Percentiles rank a stretch among this genome's conserved stretches.
phyloP scores from a whole-genome alignment of 2,888 invertebrate genomes.

The Drosophila melanocephala region DNA sequence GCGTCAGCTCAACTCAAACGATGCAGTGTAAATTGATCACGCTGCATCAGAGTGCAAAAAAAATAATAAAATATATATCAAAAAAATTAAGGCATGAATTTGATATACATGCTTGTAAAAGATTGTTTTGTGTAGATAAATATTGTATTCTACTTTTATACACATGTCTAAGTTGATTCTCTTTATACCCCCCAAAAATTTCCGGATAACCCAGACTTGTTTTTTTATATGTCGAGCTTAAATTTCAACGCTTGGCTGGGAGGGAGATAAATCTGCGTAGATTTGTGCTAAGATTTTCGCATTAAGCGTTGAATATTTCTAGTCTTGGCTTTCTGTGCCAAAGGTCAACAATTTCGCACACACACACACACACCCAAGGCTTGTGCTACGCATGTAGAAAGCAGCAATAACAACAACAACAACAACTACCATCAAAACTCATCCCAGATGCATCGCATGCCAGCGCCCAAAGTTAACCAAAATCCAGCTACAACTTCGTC shows the following conservation, averaged over 20 bases:
- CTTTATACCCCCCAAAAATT: conserved; percentile 1
- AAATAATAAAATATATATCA: neutral
- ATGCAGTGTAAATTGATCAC: conserved; percentile 30
- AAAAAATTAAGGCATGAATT: conserved; percentile 7
- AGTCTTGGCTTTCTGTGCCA: conserved; percentile 60
- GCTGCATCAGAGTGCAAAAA: conserved; percentile 6
- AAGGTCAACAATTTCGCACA: conserved; percentile 69
- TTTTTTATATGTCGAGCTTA: conserved; percentile 29
- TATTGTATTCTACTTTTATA: neutral
- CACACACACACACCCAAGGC: conserved; percentile 37
- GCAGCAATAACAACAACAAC: conserved; percentile 43
- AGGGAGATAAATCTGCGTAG: conserved; percentile 70
- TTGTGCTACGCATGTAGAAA: conserved; percentile 74
- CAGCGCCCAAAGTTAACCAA: conserved; percentile 45
- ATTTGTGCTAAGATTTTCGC: conserved; percentile 60
- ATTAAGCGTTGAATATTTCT: conserved; percentile 42
- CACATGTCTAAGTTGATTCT: conserved; percentile 1
- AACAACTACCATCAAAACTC: conserved; percentile 23
- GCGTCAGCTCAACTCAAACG: conserved; percentile 51
- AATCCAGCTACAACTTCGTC: conserved; percentile 15
- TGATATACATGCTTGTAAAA: conserved; percentile 8
- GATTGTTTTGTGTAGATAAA: conserved; percentile 10
- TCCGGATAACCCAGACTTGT: conserved; percentile 22
- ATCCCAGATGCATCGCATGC: conserved; percentile 51
- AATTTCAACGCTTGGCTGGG: conserved; percentile 58